Base-by-base conservation (phyloP, 2,888 invertebrate species). In the Syrphus vitripennis region DNA sequence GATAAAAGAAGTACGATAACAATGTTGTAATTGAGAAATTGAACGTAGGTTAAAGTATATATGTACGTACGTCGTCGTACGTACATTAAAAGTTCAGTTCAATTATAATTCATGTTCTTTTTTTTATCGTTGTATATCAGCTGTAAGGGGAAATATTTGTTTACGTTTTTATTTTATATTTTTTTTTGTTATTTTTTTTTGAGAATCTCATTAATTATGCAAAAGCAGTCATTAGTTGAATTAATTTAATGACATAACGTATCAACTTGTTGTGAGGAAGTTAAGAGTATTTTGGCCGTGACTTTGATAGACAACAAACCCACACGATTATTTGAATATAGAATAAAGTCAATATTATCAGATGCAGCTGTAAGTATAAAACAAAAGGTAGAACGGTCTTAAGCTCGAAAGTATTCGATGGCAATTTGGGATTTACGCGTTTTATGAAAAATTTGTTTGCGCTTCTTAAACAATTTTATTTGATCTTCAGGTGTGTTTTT, bases 191-290 rank as follows among this genome's bases (percentile, higher is more conserved):
- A 1, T 57, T 4, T 31, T 31, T 16, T 12, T 59, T 40, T 2
- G 5, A 16, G 16, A 40, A 26, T n/a, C n/a, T 61, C 40, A 40
- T 61, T 57, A 24, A 42, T 19, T 61, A 61, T 61, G 14, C 61
- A 40, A 26, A 61, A 40, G 24, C 16, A 40, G 40, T 40, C n/a
- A 26, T 61, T 7, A 21, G n/a, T 24, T 40, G 40, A 61, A 24
- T 40, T 61, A 26, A 26, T 61, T 61, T 40, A 14, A 61, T 61
- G 61, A 61, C n/a, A 26, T 61, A 61, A 61, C 24, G 14, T 40
- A 59, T 2, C 48, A 4, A 12, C n/a, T 1, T 2, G 2, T 19
- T 63, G 12, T 65, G 45, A 65, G 45, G 65, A 65, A 65, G 65
- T 19, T 45, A 7, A 19, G 29, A 45, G 12, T 24, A 24, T 61